Evolutionary conservation across 2,797 vertebrate genomes (phyloP).

Genomic region (Poeciliopsis gracilis): DNA sequence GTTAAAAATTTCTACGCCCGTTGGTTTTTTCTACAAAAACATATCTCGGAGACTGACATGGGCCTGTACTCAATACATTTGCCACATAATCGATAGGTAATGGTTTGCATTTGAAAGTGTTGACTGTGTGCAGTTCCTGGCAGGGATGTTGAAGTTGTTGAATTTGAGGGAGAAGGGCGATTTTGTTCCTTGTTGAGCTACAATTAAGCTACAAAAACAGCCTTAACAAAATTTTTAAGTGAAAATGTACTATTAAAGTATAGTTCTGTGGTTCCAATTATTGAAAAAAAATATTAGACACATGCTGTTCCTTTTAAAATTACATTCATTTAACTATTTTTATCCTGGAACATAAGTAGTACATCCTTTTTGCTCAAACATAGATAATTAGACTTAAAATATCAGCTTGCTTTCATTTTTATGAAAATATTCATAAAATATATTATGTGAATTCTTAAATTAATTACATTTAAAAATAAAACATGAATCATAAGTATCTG

Average conservation of each 20-base stretch:
- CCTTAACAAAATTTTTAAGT: neutral
- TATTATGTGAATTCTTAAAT: neutral
- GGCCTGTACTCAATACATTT: constrained; percentile 20
- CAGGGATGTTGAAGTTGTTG: neutral
- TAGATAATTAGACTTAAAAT: neutral
- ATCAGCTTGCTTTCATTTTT: neutral
- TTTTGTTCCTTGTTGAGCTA: neutral
- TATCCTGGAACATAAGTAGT: neutral
- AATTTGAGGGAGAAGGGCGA: neutral
- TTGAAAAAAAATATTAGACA: neutral
- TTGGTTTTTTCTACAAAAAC: constrained; percentile 3
- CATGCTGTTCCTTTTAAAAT: neutral
- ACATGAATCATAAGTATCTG: neutral
- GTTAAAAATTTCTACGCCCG: neutral
- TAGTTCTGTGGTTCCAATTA: neutral
- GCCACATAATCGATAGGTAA: constrained; percentile 54
- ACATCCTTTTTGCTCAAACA: neutral
- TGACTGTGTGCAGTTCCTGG: constrained; percentile 5
- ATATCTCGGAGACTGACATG: constrained; percentile 41
- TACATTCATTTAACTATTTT: neutral
- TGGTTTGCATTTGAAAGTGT: neutral
- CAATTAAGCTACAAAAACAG: neutral
- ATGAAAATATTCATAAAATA: neutral
- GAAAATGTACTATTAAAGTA: neutral
- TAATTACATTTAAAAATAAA: neutral